A percentile compares a stretch with the other conserved stretches of the same genome.
phyloP scores from a whole-genome alignment of 1,140 invertebrate species.

The Cylas formicarius region DNA sequence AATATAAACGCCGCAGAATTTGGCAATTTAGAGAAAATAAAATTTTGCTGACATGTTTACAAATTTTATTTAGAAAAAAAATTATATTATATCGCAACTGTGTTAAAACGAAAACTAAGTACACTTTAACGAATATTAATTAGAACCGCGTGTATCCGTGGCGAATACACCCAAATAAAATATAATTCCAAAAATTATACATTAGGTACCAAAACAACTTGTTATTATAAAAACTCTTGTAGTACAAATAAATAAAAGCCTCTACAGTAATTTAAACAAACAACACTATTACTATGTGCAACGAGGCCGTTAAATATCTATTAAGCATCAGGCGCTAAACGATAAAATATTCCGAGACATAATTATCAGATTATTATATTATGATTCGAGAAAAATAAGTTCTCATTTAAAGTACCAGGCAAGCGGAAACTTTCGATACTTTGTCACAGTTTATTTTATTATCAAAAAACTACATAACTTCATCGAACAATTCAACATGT shows the following conservation, averaged over 20 bases:
- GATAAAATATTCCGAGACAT: slow-evolving; percentile 17
- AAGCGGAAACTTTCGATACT: slow-evolving; percentile 14
- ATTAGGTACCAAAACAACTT: slow-evolving; percentile 29
- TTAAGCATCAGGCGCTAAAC: slow-evolving; percentile 32
- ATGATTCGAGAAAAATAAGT: slow-evolving; percentile 13
- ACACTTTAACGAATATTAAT: slow-evolving; percentile 27
- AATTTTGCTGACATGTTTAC: slow-evolving; percentile 31
- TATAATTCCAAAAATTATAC: slow-evolving; percentile 19
- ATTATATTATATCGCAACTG: slow-evolving; percentile 35
- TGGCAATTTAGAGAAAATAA: slow-evolving; percentile 34
- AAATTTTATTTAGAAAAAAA: slow-evolving; percentile 28
- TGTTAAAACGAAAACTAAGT: slow-evolving; percentile 38
- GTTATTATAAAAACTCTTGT: slow-evolving; percentile 27
- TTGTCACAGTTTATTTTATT: slow-evolving; percentile 12
- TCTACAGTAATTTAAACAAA: slow-evolving; percentile 40
- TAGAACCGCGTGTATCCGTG: background rate
- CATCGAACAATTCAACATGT: slow-evolving; percentile 16
- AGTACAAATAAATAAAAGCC: slow-evolving; percentile 35
- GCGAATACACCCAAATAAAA: slow-evolving; percentile 21
- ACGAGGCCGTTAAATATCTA: slow-evolving; percentile 32
- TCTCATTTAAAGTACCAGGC: slow-evolving; percentile 19
- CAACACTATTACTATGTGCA: slow-evolving; percentile 38
- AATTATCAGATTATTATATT: slow-evolving; percentile 16
- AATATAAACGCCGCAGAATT: slow-evolving; percentile 35
- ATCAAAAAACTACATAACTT: slow-evolving; percentile 17